phyloP scores from a whole-genome alignment of 1,140 invertebrate genomes.

The Cryptotermes secundus region DNA sequence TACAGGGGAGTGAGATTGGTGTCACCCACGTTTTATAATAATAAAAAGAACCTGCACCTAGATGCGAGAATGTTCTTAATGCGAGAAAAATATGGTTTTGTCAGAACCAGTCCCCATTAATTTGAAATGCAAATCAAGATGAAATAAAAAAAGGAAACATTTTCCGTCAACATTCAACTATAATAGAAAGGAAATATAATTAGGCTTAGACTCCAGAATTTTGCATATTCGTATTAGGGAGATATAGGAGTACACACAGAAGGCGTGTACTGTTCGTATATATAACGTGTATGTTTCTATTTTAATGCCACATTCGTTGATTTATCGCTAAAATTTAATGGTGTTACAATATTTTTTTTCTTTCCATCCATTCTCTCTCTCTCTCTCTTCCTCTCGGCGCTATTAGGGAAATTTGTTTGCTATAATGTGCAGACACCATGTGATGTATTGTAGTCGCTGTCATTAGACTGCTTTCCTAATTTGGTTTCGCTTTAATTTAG shows the following conservation, averaged over 20 bases:
- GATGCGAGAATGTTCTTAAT: neutral
- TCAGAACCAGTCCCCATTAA: neutral
- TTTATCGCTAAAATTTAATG: conserved; percentile 14
- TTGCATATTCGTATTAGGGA: conserved; percentile 15
- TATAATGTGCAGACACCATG: conserved; percentile 6
- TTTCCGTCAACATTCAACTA: neutral
- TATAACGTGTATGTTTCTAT: neutral
- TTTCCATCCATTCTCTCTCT: neutral
- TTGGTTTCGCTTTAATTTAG: neutral
- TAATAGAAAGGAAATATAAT: conserved; percentile 8
- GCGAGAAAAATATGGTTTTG: conserved; percentile 1
- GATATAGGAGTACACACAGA: conserved; percentile 17
- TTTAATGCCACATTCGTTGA: neutral
- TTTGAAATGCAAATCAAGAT: conserved; percentile 1
- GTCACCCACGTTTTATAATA: neutral
- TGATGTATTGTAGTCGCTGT: neutral
- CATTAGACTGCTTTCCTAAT: neutral
- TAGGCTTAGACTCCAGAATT: neutral
- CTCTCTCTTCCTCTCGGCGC: neutral
- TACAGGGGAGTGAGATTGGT: neutral
- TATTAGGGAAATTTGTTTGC: conserved; percentile 13
- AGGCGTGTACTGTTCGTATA: conserved; percentile 11
- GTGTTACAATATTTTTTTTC: neutral
- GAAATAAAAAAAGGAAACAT: neutral
- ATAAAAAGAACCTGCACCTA: neutral